These are phyloP conservation scores for Ectobius pallidus DNA, from an alignment of 2,888 invertebrate genomes.

Conservation along the genomic window DNA sequence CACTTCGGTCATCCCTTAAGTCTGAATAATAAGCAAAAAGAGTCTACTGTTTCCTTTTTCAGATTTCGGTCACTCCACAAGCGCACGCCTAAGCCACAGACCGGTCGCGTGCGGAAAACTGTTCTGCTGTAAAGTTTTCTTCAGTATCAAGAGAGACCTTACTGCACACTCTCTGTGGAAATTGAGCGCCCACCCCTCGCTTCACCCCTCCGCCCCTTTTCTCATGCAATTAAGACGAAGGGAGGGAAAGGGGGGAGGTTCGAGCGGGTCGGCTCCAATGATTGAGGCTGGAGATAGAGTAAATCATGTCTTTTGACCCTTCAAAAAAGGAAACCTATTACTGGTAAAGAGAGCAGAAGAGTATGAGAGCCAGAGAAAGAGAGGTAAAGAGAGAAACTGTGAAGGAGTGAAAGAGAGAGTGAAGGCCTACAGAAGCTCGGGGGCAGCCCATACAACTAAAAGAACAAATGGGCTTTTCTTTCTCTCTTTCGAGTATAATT, in stretches of 20 bases:
- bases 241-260: conserved; percentile 7
- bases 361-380: conserved; percentile 25
- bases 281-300: conserved; percentile 44
- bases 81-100: too few relatives aligned
- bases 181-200: conserved; percentile 30
- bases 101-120: too few relatives aligned
- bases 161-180: conserved; percentile 33
- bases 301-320: conserved; percentile 45
- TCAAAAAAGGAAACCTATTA: conserved; percentile 44
- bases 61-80: too few relatives aligned
- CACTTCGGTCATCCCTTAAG: too few relatives aligned
- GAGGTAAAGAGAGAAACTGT: conserved; percentile 19
- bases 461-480: conserved; percentile 43
- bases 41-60: too few relatives aligned
- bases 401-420: conserved; percentile 25
- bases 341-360: conserved; percentile 38
- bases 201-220: conserved; percentile 20
- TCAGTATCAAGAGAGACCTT: background rate
- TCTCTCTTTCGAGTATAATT: conserved; percentile 55
- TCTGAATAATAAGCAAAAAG: too few relatives aligned
- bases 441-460: conserved; percentile 35
- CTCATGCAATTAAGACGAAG: conserved; percentile 40
- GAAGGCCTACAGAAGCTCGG: conserved; percentile 1
- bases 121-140: conserved; percentile 7
- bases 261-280: conserved; percentile 36